A percentile compares a stretch with the other conserved stretches of the same genome.
These are phyloP conservation scores for Aldabrachelys gigantea DNA, from an alignment of 2,113 vertebrate species.

Conservation along the genomic window DNA sequence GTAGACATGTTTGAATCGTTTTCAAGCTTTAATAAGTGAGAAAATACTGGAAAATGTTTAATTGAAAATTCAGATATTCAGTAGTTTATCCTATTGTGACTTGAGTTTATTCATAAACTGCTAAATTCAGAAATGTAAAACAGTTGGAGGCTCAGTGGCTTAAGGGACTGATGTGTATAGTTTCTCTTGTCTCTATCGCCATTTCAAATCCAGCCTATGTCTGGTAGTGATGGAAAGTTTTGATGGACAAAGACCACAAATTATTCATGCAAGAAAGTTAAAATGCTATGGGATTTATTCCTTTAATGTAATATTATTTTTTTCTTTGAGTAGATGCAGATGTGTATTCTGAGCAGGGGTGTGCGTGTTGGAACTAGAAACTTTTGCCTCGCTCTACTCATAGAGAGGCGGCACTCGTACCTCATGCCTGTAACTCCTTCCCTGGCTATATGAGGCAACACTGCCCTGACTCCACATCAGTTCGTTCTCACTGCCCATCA, in stretches of 20 bases:
- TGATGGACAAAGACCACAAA: neutral
- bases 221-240: neutral
- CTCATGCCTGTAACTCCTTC: neutral
- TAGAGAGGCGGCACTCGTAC: neutral
- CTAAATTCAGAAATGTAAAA: neutral
- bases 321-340: neutral
- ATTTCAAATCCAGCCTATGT: neutral
- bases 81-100: neutral
- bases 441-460: neutral
- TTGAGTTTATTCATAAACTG: neutral
- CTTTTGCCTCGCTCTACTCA: neutral
- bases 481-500: neutral
- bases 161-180: neutral
- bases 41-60: neutral
- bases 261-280: neutral
- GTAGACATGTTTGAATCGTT: neutral
- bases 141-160: neutral
- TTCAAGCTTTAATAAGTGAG: neutral
- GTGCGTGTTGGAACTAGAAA: neutral
- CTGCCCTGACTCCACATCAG: neutral
- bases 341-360: neutral
- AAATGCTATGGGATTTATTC: neutral
- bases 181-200: conserved; percentile 3
- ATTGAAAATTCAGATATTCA: neutral
- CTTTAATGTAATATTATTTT: neutral